Base-by-base conservation (phyloP, 1,140 invertebrate species). In the Hyles euphorbiae region DNA sequence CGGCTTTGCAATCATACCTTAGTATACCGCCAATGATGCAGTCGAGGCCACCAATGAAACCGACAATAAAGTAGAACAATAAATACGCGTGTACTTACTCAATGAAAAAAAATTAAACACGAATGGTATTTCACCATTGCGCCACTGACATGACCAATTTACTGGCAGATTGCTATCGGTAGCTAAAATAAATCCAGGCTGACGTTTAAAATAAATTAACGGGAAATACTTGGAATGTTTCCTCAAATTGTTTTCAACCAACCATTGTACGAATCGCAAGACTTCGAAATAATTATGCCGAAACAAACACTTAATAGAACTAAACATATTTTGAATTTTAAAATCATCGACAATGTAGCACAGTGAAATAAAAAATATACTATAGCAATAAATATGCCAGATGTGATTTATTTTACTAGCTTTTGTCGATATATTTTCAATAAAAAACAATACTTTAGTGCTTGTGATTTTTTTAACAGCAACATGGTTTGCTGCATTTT, bases 91-190 rank as follows among this genome's bases (percentile, higher is more conserved):
- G 10, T 65, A 77, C 82, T 72, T 65, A 85, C 82, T 79, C 7
- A 66, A 56, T n/a, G 74, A 65, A 67, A 67, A 83, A 58, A 78
- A 81, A 61, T 85, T 74, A 50, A 74, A 78, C 11, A 68, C 73
- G 34, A 69, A 85, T 3, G 76, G 74, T 63, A 85, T 79, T 33
- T 56, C 58, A 0, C 78, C 79, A 1, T 72, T 53, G 40, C 61
- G 72, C 83, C 81, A 82, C 5, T 77, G 55, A 53, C 70, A 65
- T 4, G 79, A 76, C 74, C 76, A 82, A 60, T 70, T 57, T 22
- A 40, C n/a, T 3, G 72, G 70, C 12, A 76, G 8, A 58, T 22
- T 32, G 11, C n/a, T 36, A 49, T 68, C 36, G 0, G 68, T 67
- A 22, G 9, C 72, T 75, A 63, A 64, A 74, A 70, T 33, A 67